Base-by-base conservation (phyloP, 2,797 vertebrate species). In the Schizopygopsis pylzovi region DNA sequence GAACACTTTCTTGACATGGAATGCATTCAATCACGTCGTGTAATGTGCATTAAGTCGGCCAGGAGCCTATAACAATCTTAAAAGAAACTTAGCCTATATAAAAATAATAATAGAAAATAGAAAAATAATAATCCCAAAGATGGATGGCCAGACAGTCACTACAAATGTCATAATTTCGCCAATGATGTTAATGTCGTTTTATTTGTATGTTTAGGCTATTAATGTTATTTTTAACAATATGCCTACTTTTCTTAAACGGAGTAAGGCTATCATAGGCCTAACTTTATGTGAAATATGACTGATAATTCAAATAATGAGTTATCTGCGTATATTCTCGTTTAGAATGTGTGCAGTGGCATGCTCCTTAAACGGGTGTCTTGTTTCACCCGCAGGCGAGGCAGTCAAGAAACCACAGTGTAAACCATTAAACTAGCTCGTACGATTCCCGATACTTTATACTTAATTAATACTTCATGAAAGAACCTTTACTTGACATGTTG, bases 331-430 rank as follows among this genome's bases (percentile, higher is more conserved):
- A 33, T 54, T 41, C 22, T 22, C 33, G 56, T 79, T 59, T 59
- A 59, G 70, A 73, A 72, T 61, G 52, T 41, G 37, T 78, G 37
- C 22, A 43, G 61, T 33, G 59, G 47, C 37, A 68, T 12, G 43
- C 61, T 68, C 39, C 52, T 52, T 81, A 22, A 75, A 75, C 59
- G 79, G 92, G 94, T 95, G 94, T 96, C 93, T 92, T 88, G 92
- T 95, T 95, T 94, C 94, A 93, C 89, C 93, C 92, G 89, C 89
- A 89, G 93, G 94, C 92, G 90, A 90, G 91, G 93, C 91, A 94
- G 93, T 95, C 90, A 88, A 91, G 92, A 94, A 93, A 93, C 92
- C 93, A 92, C 65, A 89, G 68, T 90, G 90, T 94, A 94, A 95
- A 95, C 94, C 93, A 85, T 71, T 85, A 75, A 81, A 73, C 68